Evolutionary conservation across 2,113 vertebrate genomes (phyloP).

Genomic region (Macheiramphus alcinus): DNA sequence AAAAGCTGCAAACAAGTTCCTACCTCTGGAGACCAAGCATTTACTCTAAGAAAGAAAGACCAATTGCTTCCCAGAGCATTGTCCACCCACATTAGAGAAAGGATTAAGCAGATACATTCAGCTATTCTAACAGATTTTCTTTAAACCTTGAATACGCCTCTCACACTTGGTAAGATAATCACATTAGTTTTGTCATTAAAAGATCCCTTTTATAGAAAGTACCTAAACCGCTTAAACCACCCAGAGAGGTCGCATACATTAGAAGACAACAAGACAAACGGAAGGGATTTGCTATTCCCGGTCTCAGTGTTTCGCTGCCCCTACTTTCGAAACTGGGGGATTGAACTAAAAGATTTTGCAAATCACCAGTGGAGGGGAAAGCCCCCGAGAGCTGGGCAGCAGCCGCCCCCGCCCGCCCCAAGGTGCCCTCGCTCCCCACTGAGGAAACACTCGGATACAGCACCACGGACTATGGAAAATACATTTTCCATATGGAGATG

Average conservation of each 20-base stretch:
- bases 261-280: conserved; percentile 80
- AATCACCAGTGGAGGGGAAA: neutral
- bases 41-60: conserved; percentile 82
- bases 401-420: fast-evolving
- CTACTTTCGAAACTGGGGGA: conserved; percentile 35
- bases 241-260: conserved; percentile 96
- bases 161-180: conserved; percentile 98
- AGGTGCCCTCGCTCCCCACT: neutral
- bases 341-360: conserved; percentile 56
- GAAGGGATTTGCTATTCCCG: conserved; percentile 78
- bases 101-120: conserved; percentile 99
- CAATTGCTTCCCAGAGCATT: conserved; percentile 88
- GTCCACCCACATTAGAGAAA: conserved; percentile 93
- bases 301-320: conserved; percentile 65
- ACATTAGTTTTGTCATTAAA: conserved; percentile 99
- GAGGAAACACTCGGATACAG: neutral
- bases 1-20: conserved; percentile 86
- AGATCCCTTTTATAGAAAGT: conserved; percentile 89
- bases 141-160: conserved; percentile 93
- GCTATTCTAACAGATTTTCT: conserved; percentile 97
- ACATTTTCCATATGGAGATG: neutral
- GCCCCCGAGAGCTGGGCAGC: neutral
- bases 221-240: conserved; percentile 96
- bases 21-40: conserved; percentile 83
- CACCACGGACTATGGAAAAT: neutral